Percentiles rank a stretch among this genome's conserved stretches.
These are phyloP conservation scores for Dryobates pubescens DNA, from an alignment of 2,797 vertebrate genomes.

Conservation along the genomic window DNA sequence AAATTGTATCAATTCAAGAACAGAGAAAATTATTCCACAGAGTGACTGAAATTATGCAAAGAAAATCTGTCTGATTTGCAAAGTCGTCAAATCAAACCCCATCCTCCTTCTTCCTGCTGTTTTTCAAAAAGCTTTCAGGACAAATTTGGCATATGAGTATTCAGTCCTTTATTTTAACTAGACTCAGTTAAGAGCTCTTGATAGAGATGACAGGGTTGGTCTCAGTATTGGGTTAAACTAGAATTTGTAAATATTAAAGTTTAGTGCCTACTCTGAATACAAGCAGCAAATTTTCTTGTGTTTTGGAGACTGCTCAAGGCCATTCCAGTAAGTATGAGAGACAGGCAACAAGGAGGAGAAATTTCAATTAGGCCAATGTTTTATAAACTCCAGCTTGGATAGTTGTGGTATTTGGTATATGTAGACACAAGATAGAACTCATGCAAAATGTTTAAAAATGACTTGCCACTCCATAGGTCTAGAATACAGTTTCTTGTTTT, in stretches of 20 bases:
- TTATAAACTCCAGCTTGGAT: background rate
- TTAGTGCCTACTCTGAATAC: background rate
- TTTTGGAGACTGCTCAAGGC: background rate
- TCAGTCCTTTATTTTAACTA: background rate
- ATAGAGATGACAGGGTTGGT: background rate
- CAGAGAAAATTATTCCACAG: background rate
- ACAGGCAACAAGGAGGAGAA: background rate
- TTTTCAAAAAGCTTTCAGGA: background rate
- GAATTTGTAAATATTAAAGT: background rate
- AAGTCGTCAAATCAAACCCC: background rate
- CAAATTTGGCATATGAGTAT: background rate
- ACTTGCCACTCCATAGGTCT: background rate
- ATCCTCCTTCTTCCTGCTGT: background rate
- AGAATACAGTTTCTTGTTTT: background rate
- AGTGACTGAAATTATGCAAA: background rate
- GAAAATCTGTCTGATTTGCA: background rate
- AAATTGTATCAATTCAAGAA: background rate
- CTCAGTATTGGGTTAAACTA: background rate
- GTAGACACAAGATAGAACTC: background rate
- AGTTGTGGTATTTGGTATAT: background rate
- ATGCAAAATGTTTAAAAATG: background rate
- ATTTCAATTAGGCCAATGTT: background rate
- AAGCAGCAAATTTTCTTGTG: background rate
- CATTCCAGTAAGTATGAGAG: background rate
- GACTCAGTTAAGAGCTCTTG: background rate